Conservation (phyloP, 1,140 invertebrate species). For the Megalonaias nervosa region DNA sequence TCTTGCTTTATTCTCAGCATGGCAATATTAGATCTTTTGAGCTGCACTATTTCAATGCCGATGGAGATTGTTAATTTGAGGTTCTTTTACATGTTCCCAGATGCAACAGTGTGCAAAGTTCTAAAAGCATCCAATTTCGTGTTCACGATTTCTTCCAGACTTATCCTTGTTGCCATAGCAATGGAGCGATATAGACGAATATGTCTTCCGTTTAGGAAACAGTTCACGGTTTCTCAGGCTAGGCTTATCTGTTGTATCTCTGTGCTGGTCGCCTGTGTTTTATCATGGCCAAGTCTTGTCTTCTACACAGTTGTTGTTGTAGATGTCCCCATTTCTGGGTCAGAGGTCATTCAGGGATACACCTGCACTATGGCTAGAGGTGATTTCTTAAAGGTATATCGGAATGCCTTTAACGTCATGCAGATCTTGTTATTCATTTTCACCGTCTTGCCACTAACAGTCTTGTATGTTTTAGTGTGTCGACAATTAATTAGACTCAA, state of each 20-base stretch:
- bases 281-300: conserved; percentile 26
- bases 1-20: conserved; percentile 45
- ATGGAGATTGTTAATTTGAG: no score
- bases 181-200: no score
- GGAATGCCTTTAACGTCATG: conserved; percentile 20
- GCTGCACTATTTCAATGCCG: no score
- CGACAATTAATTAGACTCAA: conserved; percentile 14
- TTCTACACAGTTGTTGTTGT: conserved; percentile 20
- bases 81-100: no score
- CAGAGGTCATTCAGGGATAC: conserved; percentile 3
- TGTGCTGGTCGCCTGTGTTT: conserved; percentile 3
- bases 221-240: no score
- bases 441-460: not conserved
- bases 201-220: no score
- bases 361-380: conserved; percentile 21
- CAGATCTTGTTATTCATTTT: conserved; percentile 13
- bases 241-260: conserved; percentile 21
- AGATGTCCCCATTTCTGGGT: conserved; percentile 8
- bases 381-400: conserved; percentile 3
- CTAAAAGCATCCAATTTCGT: no score
- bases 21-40: conserved; percentile 51
- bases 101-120: no score
- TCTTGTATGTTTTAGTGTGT: conserved; percentile 26
- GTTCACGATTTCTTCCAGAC: no score
- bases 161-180: no score